Evolutionary conservation across 2,797 vertebrate genomes (phyloP).

Genomic region (Bovichtus diacanthus): DNA sequence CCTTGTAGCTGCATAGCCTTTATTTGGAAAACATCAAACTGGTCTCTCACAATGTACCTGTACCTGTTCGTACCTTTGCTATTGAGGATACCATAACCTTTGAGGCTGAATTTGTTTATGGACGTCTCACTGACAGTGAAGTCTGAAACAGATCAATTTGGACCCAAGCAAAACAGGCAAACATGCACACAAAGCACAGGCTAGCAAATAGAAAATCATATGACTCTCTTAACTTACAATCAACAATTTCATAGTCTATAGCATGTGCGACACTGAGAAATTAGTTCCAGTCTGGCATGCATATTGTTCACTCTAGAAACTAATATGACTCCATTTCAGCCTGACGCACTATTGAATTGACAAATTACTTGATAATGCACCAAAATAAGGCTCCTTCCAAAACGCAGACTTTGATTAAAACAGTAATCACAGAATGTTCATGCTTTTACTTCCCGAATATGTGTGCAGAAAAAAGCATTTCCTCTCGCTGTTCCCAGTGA

Average conservation of each 20-base stretch:
- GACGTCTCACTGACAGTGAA: not conserved
- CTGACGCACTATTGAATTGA: constrained; percentile 39
- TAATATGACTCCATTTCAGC: constrained; percentile 17
- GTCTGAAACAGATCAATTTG: constrained; percentile 7
- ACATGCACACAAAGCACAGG: not conserved
- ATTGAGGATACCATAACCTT: not conserved
- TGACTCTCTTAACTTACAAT: constrained; percentile 42
- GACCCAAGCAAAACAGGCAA: not conserved
- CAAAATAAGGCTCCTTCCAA: not conserved
- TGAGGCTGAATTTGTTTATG: not conserved
- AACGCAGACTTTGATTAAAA: constrained; percentile 8
- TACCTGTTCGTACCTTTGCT: not conserved
- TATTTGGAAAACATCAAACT: no score
- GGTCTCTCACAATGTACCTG: not conserved
- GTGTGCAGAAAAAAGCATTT: not conserved
- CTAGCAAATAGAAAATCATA: not conserved
- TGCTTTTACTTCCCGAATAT: not conserved
- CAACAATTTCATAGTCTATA: constrained; percentile 53
- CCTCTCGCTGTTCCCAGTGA: not conserved
- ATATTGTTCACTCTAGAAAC: constrained; percentile 4
- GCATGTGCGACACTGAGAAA: constrained; percentile 35
- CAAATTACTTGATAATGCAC: constrained; percentile 40
- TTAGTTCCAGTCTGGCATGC: constrained; percentile 21
- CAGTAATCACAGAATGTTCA: not conserved
- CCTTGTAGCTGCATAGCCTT: not conserved